These are phyloP conservation scores for Eulemur rufifrons DNA, from an alignment of 2,113 vertebrate genomes.

Conservation along the genomic window DNA sequence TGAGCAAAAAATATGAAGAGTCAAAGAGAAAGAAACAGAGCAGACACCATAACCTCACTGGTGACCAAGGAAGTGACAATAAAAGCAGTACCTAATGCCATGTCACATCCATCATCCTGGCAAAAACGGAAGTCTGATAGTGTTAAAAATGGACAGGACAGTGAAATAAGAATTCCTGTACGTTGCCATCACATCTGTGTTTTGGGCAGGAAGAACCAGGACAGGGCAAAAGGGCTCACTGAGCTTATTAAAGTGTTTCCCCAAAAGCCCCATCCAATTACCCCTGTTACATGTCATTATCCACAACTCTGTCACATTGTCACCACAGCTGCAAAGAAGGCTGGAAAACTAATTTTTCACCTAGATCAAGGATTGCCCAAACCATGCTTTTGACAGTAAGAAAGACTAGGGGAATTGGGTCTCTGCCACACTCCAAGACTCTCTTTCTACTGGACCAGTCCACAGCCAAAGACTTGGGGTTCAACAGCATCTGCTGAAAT, in stretches of 20 bases:
- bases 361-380: background rate
- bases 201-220: fast-evolving
- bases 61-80: background rate
- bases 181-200: background rate
- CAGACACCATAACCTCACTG: background rate
- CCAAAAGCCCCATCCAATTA: background rate
- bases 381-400: background rate
- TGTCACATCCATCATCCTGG: background rate
- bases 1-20: background rate
- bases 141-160: fast-evolving
- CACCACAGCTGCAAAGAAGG: background rate
- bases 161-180: background rate
- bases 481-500: background rate
- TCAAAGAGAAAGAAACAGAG: background rate
- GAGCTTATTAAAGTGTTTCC: background rate
- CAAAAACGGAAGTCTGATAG: background rate
- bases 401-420: too few relatives aligned
- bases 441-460: background rate
- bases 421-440: fast-evolving
- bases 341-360: background rate
- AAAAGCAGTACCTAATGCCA: background rate
- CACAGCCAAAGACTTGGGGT: background rate
- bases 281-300: fast-evolving
- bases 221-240: too few relatives aligned
- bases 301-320: background rate